Evolutionary conservation across 2,113 vertebrate species (phyloP).

Genomic region (Upupa epops): DNA sequence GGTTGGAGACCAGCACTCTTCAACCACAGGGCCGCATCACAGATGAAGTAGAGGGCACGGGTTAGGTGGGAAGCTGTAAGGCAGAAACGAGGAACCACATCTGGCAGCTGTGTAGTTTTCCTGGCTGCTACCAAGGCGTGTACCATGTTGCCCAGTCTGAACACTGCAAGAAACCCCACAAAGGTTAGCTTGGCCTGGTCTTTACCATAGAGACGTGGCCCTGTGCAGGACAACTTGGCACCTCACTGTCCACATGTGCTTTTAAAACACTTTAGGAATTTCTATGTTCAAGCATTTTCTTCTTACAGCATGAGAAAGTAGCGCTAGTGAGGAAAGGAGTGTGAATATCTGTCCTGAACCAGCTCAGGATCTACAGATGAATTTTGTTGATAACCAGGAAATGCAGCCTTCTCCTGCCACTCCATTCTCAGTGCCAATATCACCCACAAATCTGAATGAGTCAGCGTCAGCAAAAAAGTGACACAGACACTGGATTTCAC

Average conservation of each 20-base stretch:
- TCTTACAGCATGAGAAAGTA: background rate
- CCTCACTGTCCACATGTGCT: fast-evolving
- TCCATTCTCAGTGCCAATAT: fast-evolving
- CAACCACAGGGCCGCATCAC: slow-evolving; percentile 88
- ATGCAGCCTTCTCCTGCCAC: background rate
- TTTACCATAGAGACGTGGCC: background rate
- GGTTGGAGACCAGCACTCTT: slow-evolving; percentile 76
- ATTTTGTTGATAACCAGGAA: background rate
- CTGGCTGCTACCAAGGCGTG: slow-evolving; percentile 85
- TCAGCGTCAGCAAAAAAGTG: background rate
- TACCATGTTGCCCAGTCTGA: slow-evolving; percentile 88
- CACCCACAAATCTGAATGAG: background rate
- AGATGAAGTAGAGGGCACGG: slow-evolving; percentile 87
- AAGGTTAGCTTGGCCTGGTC: background rate
- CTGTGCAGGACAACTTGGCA: fast-evolving
- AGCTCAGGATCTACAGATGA: background rate
- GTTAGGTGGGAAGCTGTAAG: slow-evolving; percentile 82
- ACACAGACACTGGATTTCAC: background rate
- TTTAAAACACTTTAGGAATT: background rate
- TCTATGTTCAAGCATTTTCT: background rate
- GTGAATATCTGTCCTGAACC: background rate
- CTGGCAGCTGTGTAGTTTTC: slow-evolving; percentile 73
- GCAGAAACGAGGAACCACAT: slow-evolving; percentile 82
- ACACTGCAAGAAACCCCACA: slow-evolving; percentile 81
- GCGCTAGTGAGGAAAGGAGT: background rate